These are phyloP conservation scores for Melieria crassipennis DNA, from an alignment of 2,888 invertebrate species.

Conservation along the genomic window DNA sequence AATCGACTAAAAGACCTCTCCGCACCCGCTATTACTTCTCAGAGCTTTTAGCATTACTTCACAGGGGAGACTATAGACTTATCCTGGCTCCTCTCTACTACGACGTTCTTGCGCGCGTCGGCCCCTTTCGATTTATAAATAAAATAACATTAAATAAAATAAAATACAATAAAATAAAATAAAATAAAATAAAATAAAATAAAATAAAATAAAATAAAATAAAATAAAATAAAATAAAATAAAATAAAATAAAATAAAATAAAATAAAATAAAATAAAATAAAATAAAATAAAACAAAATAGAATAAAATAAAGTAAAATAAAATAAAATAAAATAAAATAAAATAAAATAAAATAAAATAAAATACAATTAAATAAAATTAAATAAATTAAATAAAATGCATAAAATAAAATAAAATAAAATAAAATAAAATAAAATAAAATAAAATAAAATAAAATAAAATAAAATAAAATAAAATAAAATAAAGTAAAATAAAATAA, in stretches of 20 bases:
- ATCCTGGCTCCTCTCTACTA: no score
- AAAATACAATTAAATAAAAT: neutral
- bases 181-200: neutral
- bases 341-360: neutral
- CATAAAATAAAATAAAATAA: no score
- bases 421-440: neutral
- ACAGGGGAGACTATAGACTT: no score
- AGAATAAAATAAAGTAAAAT: neutral
- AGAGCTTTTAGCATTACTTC: no score
- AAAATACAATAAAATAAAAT: neutral
- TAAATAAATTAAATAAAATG: neutral
- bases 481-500: neutral
- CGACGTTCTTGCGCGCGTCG: no score
- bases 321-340: neutral
- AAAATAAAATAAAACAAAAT: slow-evolving; percentile 3
- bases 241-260: neutral
- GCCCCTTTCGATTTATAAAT: no score
- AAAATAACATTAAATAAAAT: neutral
- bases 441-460: no score
- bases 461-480: neutral
- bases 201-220: neutral
- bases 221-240: neutral
- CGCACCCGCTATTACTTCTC: no score
- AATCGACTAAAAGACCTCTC: no score
- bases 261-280: neutral